Conservation (phyloP, 2,797 vertebrate species). For the Botia almorhae region DNA sequence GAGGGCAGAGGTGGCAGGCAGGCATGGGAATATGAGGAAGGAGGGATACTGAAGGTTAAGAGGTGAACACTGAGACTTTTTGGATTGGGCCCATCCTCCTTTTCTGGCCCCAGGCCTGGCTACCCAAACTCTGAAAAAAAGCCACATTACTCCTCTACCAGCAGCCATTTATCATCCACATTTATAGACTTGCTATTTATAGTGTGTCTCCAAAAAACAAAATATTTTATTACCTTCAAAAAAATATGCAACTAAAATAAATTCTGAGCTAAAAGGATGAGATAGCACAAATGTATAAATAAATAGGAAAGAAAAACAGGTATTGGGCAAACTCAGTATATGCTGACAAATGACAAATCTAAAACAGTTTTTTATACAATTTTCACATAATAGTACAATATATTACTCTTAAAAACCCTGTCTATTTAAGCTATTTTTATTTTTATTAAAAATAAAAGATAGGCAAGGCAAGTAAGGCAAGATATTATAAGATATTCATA, state of each 20-base stretch:
- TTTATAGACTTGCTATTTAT: slow-evolving; percentile 68
- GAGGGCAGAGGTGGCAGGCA: slow-evolving; percentile 53
- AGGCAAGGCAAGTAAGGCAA: background rate
- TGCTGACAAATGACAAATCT: no score
- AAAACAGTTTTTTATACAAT: no score
- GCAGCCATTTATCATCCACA: slow-evolving; percentile 62
- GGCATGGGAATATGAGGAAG: slow-evolving; percentile 39
- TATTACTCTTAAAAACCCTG: no score
- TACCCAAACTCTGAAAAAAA: slow-evolving; percentile 57
- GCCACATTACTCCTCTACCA: slow-evolving; percentile 65
- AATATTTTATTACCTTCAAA: slow-evolving; percentile 56
- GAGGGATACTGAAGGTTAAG: slow-evolving; percentile 48
- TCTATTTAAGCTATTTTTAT: no score
- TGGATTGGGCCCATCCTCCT: slow-evolving; percentile 52
- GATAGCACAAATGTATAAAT: slow-evolving; percentile 29
- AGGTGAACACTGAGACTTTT: slow-evolving; percentile 56
- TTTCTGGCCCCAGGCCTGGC: slow-evolving; percentile 35
- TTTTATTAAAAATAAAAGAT: no score
- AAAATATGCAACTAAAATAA: slow-evolving; percentile 46
- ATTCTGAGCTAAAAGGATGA: slow-evolving; percentile 31
- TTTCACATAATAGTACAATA: no score
- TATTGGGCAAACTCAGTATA: no score
- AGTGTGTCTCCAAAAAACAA: slow-evolving; percentile 48
- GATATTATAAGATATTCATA: background rate
- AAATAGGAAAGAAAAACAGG: no score